Evolutionary conservation across 92 coral and sea anemone species (phyloP), one percentile per base, ranked within the genome.

Genomic region (Paragorgia papillata): DNA sequence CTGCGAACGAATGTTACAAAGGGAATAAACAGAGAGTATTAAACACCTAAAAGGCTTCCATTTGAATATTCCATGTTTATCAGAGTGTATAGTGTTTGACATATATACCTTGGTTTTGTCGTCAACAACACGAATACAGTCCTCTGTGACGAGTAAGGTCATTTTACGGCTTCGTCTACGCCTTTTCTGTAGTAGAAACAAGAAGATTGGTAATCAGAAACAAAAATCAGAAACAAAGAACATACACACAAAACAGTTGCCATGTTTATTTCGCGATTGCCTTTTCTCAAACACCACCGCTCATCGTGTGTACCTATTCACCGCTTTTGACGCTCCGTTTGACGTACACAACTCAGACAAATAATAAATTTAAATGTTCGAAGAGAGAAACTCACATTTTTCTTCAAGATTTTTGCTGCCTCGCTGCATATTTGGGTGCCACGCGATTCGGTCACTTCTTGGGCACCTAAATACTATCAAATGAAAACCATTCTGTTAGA

Each of bases 361-460:
- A 9, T 17, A 24, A 22, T 40, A 43, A 41, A 66, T 66, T 35
- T 46, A 7, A 46, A 46, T n/a, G n/a, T n/a, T n/a, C n/a, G n/a
- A n/a, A n/a, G n/a, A 7, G 53, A 7, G 17, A 46, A 21, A 68
- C 75, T 48, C 27, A 68, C 75, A 68, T 68, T 68, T 59, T 30
- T 68, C 33, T 68, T 68, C 14, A 68, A 56, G 48, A 48, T 68
- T 33, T 68, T 68, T 14, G 75, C 75, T 48, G 97, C 97, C 73
- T 93, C 97, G 59, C 97, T 92, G 70, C 97, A 93, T 73, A 93
- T 96, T 56, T 93, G 97, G 1, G 97, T 93, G 20, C 97, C 97
- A 41, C 97, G 90, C 46, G 97, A 93, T 54, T 93, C 97, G 61
- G 97, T 78, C 9, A 93, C 97, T 87, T 93, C 97, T 82, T 86